Base-by-base conservation (phyloP, 2,113 vertebrate species). In the Astur gentilis region DNA sequence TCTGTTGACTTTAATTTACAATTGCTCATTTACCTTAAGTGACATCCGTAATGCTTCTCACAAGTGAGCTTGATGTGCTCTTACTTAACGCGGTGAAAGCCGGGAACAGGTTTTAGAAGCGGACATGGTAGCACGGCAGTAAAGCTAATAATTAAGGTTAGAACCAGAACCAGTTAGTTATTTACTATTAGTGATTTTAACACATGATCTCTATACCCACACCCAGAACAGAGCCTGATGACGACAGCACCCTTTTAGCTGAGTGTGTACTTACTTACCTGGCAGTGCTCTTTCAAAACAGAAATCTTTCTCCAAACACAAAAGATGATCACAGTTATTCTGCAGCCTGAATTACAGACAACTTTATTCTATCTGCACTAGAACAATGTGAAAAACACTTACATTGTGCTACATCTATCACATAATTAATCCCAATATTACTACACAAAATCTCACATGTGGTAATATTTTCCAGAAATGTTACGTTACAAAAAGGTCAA, bases 401-500 rank as follows among this genome's bases (percentile, higher is more conserved):
- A 76, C 49, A 42, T n/a, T 4, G 61, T 82, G 89, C 89, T 91
- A 81, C 91, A 89, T 70, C 77, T 71, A 84, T 91, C 95, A 93
- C 57, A 32, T 82, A 91, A 93, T 96, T 93, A 96, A 97, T 95
- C 89, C 95, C 89, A 57, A 22, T 72, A 79, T 82, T 7, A 6
- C 87, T 36, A 66, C 91, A 76, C 2, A 4, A 82, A 92, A 81
- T 84, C 84, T 84, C 93, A 67, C 7, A 32, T 85, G 93, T 91
- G 69, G 87, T 82, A 72, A 85, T 90, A 84, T 91, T 93, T 94
- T 79, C 89, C 78, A 69, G 87, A 72, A 95, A 87, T 54, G 91
- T 94, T 95, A 86, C 42, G 61, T 65, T 84, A 94, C 77, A 93
- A 93, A 90, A 95, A 93, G 87, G 91, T 94, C 93, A 97, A 82